These are phyloP conservation scores for Limnothrissa miodon DNA, from an alignment of 2,113 vertebrate species.

Conservation along the genomic window DNA sequence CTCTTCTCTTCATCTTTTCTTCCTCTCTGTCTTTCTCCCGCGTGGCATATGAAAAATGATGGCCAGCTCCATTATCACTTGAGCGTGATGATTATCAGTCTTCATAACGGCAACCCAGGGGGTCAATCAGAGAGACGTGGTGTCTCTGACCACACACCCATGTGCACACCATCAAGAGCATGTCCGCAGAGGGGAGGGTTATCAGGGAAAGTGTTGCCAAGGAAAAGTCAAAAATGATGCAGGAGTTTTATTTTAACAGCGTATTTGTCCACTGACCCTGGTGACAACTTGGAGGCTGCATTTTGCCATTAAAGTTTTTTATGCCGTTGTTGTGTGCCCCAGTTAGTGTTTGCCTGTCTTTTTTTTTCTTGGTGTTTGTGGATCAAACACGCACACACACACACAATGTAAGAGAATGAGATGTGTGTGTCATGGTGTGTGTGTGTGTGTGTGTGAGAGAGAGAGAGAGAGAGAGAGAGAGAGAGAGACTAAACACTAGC, in stretches of 20 bases:
- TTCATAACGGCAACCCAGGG: constrained; percentile 9
- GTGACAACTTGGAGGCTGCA: background rate
- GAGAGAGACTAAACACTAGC: no score
- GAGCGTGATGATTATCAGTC: constrained; percentile 28
- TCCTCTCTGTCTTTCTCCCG: background rate
- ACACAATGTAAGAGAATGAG: no score
- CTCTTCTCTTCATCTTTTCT: no score
- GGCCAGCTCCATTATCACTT: constrained; percentile 19
- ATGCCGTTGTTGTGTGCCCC: background rate
- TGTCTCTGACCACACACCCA: background rate
- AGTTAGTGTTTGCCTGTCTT: background rate
- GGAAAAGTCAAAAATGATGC: constrained; percentile 8
- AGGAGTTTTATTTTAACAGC: background rate
- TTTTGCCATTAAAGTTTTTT: background rate
- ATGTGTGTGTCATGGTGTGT: background rate
- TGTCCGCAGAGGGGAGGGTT: background rate
- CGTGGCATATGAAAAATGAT: constrained; percentile 17
- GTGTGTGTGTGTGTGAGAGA: background rate
- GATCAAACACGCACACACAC: no score
- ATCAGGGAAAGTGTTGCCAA: background rate
- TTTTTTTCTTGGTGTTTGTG: background rate
- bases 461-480: background rate
- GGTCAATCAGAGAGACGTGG: constrained; percentile 2
- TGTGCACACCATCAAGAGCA: background rate
- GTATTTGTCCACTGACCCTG: background rate